phyloP scores from a whole-genome alignment of 2,888 invertebrate species.

The Byasa hedistus region DNA sequence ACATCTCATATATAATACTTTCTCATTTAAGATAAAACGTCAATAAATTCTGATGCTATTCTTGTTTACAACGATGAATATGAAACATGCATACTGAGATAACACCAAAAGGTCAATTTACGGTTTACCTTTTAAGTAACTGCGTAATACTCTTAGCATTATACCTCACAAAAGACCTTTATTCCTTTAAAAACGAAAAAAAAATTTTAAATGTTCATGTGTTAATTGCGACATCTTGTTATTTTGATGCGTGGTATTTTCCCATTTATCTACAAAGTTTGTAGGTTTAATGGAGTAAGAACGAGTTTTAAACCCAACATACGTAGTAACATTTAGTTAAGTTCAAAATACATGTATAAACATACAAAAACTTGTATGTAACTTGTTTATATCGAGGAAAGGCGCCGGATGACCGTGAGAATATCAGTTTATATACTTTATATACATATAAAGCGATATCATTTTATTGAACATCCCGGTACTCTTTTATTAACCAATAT shows the following conservation, averaged over 20 bases:
- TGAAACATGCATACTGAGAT: conserved; percentile 17
- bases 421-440: neutral
- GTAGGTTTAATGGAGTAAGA: neutral
- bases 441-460: too few species aligned
- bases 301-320: neutral
- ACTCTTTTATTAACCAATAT: too few species aligned
- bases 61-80: conserved; percentile 6
- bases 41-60: conserved; percentile 8
- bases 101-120: conserved; percentile 7
- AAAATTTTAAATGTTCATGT: too few species aligned
- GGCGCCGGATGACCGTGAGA: neutral
- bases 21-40: neutral
- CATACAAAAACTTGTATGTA: neutral
- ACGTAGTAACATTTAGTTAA: neutral
- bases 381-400: neutral
- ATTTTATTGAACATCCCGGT: neutral
- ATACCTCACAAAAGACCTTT: neutral
- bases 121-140: conserved; percentile 1
- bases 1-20: neutral
- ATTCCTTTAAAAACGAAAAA: neutral
- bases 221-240: neutral
- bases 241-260: neutral
- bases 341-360: neutral
- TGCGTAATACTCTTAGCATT: neutral
- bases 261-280: neutral